Base-by-base conservation (phyloP, 2,888 invertebrate genomes). In the Allolobophora icterica region DNA sequence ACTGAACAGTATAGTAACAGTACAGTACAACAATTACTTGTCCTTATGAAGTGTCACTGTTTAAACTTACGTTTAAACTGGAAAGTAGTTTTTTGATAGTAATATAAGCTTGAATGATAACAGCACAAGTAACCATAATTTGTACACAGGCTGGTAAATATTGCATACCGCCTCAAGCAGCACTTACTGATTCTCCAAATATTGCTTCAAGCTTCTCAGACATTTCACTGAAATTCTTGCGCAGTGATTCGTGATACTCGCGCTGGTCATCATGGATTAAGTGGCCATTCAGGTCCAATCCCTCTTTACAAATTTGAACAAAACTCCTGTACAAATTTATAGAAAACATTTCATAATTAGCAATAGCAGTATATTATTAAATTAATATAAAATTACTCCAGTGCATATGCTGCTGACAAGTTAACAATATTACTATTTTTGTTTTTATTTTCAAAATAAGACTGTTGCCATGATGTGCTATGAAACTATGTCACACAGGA, bases 201-300 rank as follows among this genome's bases (percentile, higher is more conserved):
- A 95, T 94, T 33, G 94, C 94, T 0, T 94, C 93, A 58, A 98
- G 96, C 24, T 97, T 97, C 91, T 97, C 96, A 94, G 98, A 97
- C 90, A 98, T 96, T 94, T 98, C 98, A 94, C 97, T 97, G 96
- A 97, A 98, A 95, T 98, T 98, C 89, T 97, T 96, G 93, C 97
- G 97, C 71, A 99, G 96, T 15, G 97, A 97, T 94, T 97, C 97
- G 94, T 99, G 99, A 95, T 99, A 99, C 93, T 98, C 97, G 90
- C 97, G 97, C 95, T 99, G 99, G 95, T 99, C 99, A 6, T 97
- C 96, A 92, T 97, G 97, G 94, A 99, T 98, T 93, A 99, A 96
- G 93, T 97, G 97, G 87, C 97, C 97, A 96, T 99, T 99, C 91
- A 98, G 96, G 94, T 98, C 97, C 84, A 99, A 96, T 0, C 98